A percentile compares a stretch with the other conserved stretches of the same genome.
Conservation (phyloP, 2,113 vertebrate species). For the Pteropus alecto region DNA sequence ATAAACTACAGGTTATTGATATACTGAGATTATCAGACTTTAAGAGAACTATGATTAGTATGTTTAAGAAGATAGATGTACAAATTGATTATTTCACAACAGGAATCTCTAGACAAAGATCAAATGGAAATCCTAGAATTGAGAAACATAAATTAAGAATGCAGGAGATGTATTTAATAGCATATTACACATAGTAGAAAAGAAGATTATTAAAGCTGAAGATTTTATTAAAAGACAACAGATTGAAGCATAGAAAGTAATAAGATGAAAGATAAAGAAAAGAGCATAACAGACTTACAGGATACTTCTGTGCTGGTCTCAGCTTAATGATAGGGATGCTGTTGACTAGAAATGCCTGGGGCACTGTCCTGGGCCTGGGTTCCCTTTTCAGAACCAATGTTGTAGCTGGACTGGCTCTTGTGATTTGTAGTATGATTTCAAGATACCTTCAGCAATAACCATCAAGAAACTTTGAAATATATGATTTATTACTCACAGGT, state of each 20-base stretch:
- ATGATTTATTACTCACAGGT: too few species aligned
- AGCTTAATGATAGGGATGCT: too few species aligned
- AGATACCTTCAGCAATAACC: too few species aligned
- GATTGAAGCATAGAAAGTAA: background rate
- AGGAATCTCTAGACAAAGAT: background rate
- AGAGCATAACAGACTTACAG: background rate
- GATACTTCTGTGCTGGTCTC: too few species aligned
- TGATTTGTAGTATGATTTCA: too few species aligned
- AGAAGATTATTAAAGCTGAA: background rate
- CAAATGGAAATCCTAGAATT: background rate
- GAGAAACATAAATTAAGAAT: background rate
- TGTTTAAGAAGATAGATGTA: background rate
- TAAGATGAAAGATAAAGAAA: background rate
- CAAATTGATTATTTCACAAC: background rate
- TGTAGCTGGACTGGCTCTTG: too few species aligned
- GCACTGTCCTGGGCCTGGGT: too few species aligned
- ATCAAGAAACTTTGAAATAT: too few species aligned
- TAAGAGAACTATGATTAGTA: background rate
- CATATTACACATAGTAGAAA: background rate
- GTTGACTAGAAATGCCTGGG: too few species aligned
- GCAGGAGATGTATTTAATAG: background rate
- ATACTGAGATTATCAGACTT: background rate
- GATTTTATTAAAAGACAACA: background rate
- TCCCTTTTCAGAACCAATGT: too few species aligned
- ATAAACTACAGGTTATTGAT: background rate